Base-by-base conservation (phyloP, 2,113 vertebrate genomes). In the Dendropsophus ebraccatus region DNA sequence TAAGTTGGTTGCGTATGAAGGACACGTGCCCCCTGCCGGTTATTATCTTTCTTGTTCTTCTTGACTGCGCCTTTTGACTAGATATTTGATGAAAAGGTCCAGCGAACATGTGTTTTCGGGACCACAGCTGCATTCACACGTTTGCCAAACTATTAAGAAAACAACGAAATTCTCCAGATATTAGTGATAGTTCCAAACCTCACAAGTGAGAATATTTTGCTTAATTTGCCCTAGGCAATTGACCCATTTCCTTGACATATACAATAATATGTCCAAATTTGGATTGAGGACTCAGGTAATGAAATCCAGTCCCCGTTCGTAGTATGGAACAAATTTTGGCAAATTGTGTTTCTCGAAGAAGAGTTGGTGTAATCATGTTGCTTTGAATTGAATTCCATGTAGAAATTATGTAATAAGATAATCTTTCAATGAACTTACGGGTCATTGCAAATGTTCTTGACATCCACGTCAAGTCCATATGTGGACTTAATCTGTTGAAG, bases 121-220 rank as follows among this genome's bases (percentile, higher is more conserved):
- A 50, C 37, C 52, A 62, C 85, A 87, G 85, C 85, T 87, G 85
- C 52, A 70, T 32, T 25, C 50, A 74, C 19, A 74, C 78, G 35
- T 41, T 73, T 62, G 69, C 85, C 85, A 87, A 87, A 87, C 77
- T 73, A 81, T 74, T 74, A 62, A 75, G 60, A 87, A 87, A 81
- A 81, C 78, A 87, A 74, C 28, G 21, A 54, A 81, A 87, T 72
- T 35, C 77, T 81, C 67, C 85, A 86, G 85, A 81, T 74, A 73
- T 74, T 30, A 87, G 9, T 13, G 30, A 56, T 80, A 41, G 25
- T 75, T 81, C 67, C 69, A 81, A 87, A 62, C 7, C 70, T 74
- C 69, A 49, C 25, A 73, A 74, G 10, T 47, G 69, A 83, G 49
- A n/a, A 58, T 58, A 73, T 83, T 52, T 50, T 80, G 21, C 56